These are phyloP conservation scores for Choloepus didactylus DNA, from an alignment of 2,797 vertebrate species.

Conservation along the genomic window DNA sequence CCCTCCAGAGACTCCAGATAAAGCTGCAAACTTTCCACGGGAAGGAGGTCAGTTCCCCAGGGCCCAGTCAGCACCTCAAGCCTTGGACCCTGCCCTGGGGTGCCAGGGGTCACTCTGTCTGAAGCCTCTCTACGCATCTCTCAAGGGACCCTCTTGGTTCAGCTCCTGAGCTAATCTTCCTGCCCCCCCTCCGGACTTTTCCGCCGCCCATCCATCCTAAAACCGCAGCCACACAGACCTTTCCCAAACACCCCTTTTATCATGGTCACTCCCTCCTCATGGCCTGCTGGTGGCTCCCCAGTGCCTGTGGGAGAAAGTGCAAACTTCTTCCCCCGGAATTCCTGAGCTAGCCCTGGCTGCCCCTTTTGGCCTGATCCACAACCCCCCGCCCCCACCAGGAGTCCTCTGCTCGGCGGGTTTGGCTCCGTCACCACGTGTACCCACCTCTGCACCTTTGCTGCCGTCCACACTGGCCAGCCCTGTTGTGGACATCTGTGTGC, in stretches of 20 bases:
- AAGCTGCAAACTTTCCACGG: neutral
- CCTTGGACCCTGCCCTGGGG: neutral
- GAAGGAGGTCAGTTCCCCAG: neutral
- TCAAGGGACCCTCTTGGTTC: neutral
- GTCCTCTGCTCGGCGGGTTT: rapidly evolving
- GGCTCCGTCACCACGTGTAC: neutral
- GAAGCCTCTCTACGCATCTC: neutral
- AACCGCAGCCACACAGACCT: conserved; percentile 75
- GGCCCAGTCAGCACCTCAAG: neutral
- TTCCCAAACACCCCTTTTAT: conserved; percentile 79
- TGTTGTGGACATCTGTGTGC: rapidly evolving
- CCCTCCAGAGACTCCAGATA: conserved; percentile 55
- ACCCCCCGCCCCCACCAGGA: neutral
- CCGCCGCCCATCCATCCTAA: conserved; percentile 67
- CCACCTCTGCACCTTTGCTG: neutral
- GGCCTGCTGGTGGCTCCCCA: conserved; percentile 75
- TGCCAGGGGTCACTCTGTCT: neutral
- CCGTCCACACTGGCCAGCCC: neutral
- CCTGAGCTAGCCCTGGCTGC: conserved; percentile 18
- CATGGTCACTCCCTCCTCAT: conserved; percentile 79
- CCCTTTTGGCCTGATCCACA: neutral
- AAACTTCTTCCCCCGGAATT: conserved; percentile 72
- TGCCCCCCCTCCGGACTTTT: conserved; percentile 43
- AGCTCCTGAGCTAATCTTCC: conserved; percentile 33
- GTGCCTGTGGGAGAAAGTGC: conserved; percentile 72